A percentile compares a stretch with the other conserved stretches of the same genome.
phyloP scores from a whole-genome alignment of 2,797 vertebrate species.

The Lates japonicus region DNA sequence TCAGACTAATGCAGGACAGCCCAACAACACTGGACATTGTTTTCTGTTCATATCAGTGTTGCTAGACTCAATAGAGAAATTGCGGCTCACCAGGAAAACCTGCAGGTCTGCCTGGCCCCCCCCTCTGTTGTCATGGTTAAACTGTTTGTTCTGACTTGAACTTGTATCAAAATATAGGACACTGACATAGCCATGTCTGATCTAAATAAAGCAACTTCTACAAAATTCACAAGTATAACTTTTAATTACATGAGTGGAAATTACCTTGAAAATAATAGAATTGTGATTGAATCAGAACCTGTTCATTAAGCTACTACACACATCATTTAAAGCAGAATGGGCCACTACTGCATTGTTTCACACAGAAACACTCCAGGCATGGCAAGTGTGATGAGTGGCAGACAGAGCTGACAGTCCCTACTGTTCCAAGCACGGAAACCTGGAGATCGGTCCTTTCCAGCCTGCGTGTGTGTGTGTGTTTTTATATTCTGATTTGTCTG shows the following conservation, averaged over 20 bases:
- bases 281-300: not conserved
- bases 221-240: not conserved
- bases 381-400: constrained; percentile 19
- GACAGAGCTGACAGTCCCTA: not conserved
- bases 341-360: not conserved
- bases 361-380: constrained; percentile 1
- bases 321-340: not conserved
- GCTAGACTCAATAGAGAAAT: not conserved
- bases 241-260: not conserved
- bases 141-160: constrained; percentile 2
- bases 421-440: constrained; percentile 16
- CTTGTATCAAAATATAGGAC: not conserved
- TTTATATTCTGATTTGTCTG: constrained; percentile 31
- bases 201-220: not conserved
- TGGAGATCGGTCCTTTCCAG: constrained; percentile 7
- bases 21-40: not conserved
- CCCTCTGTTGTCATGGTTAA: constrained; percentile 5
- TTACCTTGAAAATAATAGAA: not conserved
- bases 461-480: constrained; percentile 4
- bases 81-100: not conserved
- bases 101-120: not conserved
- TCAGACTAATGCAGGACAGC: not conserved
- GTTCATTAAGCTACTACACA: not conserved
- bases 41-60: not conserved
- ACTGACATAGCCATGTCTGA: not conserved